Percentiles rank a stretch among this genome's conserved stretches.
Conservation (phyloP, 2,797 vertebrate species). For the Setipinna tenuifilis region DNA sequence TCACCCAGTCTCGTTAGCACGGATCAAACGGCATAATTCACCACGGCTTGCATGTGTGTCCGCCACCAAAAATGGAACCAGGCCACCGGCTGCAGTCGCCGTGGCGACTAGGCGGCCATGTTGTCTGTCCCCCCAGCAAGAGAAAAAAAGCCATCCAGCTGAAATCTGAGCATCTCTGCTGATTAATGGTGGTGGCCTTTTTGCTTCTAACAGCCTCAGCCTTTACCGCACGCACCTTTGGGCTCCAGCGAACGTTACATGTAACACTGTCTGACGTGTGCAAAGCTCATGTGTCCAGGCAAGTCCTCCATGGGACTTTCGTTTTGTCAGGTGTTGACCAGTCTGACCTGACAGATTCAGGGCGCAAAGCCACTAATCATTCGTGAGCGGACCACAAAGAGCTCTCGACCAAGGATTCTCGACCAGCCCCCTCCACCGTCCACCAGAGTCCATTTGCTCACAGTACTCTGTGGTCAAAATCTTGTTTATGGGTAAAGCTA, state of each 20-base stretch:
- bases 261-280: background rate
- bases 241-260: background rate
- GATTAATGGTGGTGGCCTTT: constrained; percentile 13
- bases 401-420: background rate
- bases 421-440: background rate
- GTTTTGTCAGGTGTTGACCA: background rate
- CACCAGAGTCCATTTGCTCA: background rate
- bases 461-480: background rate
- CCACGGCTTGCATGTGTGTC: constrained; percentile 18
- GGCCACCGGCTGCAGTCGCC: background rate
- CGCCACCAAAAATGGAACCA: constrained; percentile 37
- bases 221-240: background rate
- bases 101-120: background rate
- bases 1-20: constrained; percentile 37
- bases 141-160: background rate
- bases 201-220: background rate
- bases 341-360: background rate
- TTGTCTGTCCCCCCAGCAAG: background rate
- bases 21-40: constrained; percentile 51
- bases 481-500: background rate
- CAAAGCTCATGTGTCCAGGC: background rate
- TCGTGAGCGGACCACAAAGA: background rate
- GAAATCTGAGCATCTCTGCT: constrained; percentile 8
- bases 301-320: background rate
- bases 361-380: background rate